These are phyloP conservation scores for Eupelmus urozonus DNA, from an alignment of 2,888 invertebrate species.

Conservation along the genomic window DNA sequence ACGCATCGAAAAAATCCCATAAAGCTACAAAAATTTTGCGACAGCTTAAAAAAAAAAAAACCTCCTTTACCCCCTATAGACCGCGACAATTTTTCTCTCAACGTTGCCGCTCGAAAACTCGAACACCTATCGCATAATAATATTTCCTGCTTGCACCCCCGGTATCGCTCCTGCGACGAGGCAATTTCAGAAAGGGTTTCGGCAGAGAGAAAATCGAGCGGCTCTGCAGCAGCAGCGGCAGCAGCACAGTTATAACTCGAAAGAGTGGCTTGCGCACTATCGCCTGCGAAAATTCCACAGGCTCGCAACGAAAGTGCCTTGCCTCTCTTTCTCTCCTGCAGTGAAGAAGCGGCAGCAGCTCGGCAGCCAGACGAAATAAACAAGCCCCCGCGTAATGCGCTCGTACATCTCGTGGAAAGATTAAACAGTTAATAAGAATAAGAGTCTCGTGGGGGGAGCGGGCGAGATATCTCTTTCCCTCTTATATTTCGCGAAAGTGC, in stretches of 20 bases:
- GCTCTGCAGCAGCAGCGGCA: no score
- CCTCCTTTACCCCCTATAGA: not conserved
- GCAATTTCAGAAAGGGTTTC: conserved; percentile 60
- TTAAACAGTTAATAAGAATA: conserved; percentile 78
- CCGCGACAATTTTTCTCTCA: conserved; percentile 9
- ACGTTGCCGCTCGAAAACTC: conserved; percentile 19
- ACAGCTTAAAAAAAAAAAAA: not conserved
- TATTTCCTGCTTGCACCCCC: conserved; percentile 42
- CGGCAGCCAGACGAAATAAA: conserved; percentile 70
- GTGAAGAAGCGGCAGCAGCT: conserved; percentile 33
- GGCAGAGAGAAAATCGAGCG: conserved; percentile 54
- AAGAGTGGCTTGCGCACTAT: not conserved
- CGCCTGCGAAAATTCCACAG: conserved; percentile 58
- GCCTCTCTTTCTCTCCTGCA: conserved; percentile 24
- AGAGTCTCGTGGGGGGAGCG: conserved; percentile 72
- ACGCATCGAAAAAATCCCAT: no score
- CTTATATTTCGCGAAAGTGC: conserved; percentile 62
- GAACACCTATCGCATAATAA: conserved; percentile 57
- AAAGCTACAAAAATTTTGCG: no score
- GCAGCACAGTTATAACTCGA: conserved; percentile 53
- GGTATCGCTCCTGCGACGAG: conserved; percentile 34
- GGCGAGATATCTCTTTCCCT: conserved; percentile 57
- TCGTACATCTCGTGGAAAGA: conserved; percentile 77
- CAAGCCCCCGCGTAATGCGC: conserved; percentile 74
- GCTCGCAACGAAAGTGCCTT: conserved; percentile 47